phyloP scores from a whole-genome alignment of 1,140 invertebrate species.

The Physella acuta region DNA sequence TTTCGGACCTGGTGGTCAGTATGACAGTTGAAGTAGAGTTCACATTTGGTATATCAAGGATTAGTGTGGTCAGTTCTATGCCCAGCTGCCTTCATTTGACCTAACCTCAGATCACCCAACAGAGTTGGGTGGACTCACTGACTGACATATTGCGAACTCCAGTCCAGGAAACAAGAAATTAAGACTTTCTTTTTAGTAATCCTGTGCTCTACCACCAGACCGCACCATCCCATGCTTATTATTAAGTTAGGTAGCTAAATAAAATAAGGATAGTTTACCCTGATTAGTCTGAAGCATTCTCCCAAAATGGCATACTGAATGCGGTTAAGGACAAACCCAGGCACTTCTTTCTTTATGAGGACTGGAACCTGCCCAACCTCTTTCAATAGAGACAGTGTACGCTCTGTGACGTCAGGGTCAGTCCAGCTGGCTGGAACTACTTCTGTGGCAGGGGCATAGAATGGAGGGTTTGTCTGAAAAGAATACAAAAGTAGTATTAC shows the following conservation, averaged over 20 bases:
- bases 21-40: neutral
- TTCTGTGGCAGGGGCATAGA: slow-evolving; percentile 91
- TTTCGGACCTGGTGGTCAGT: neutral
- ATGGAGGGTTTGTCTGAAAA: slow-evolving; percentile 86
- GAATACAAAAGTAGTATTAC: too few relatives aligned
- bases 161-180: too few relatives aligned
- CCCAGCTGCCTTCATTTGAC: neutral
- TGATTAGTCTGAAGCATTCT: slow-evolving; percentile 85
- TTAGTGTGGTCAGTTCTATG: neutral
- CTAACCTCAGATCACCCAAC: neutral
- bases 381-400: slow-evolving; percentile 75
- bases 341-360: slow-evolving; percentile 79
- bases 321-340: slow-evolving; percentile 90
- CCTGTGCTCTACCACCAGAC: too few relatives aligned
- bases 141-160: too few relatives aligned
- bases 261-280: too few relatives aligned
- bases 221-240: too few relatives aligned
- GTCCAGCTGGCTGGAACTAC: slow-evolving; percentile 88
- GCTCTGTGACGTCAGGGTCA: slow-evolving; percentile 68
- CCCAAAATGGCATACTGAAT: slow-evolving; percentile 94
- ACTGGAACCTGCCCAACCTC: slow-evolving; percentile 90
- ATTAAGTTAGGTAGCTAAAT: too few relatives aligned
- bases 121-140: neutral
- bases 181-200: too few relatives aligned
- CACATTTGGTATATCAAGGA: neutral